phyloP scores from a whole-genome alignment of 2,888 invertebrate genomes.

The Eubasilissa splendida region DNA sequence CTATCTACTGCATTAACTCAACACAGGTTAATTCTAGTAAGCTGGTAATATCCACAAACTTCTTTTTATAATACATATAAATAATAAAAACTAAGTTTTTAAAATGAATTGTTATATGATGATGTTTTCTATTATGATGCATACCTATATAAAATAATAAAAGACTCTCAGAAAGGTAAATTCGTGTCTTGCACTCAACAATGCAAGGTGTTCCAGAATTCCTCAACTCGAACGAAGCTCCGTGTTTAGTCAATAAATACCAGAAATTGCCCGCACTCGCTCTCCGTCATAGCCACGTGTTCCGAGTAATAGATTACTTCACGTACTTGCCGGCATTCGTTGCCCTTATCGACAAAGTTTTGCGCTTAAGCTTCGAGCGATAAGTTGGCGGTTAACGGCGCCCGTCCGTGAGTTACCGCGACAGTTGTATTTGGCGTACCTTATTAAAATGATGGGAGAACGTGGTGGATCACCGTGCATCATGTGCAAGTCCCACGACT shows the following conservation, averaged over 20 bases:
- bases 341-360: constrained; percentile 37
- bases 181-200: too few relatives aligned
- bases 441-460: background rate
- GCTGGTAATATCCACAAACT: too few relatives aligned
- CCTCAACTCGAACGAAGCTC: background rate
- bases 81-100: too few relatives aligned
- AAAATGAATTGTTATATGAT: too few relatives aligned
- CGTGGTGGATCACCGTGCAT: constrained; percentile 2
- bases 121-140: too few relatives aligned
- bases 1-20: too few relatives aligned
- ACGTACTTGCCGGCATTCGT: constrained; percentile 23
- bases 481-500: constrained; percentile 13
- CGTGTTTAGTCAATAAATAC: constrained; percentile 27
- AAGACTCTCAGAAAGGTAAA: too few relatives aligned
- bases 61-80: too few relatives aligned
- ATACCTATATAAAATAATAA: too few relatives aligned
- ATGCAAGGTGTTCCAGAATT: too few relatives aligned
- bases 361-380: background rate
- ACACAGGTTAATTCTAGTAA: too few relatives aligned
- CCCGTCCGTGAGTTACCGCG: background rate
- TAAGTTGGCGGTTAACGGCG: constrained; percentile 20
- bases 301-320: constrained; percentile 30
- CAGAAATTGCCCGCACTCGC: constrained; percentile 17
- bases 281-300: background rate
- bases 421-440: constrained; percentile 5